Evolutionary conservation across 2,797 vertebrate genomes (phyloP), one percentile per base, ranked within the genome.

Genomic region (Hylomyscus alleni): DNA sequence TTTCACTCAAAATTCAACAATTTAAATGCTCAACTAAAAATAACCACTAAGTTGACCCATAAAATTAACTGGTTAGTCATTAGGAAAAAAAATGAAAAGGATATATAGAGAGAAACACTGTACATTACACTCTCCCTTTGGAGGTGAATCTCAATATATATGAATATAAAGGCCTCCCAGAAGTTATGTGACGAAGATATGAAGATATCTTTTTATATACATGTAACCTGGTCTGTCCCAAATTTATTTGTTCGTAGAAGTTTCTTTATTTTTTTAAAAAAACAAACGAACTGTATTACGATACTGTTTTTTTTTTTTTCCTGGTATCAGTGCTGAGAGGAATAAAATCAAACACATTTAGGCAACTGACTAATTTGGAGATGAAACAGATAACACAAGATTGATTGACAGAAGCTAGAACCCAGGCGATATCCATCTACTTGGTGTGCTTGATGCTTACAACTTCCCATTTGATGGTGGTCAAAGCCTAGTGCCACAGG

Each of bases 21-120:
- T 77, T 95, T 84, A 73, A 93, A 89, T 77, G 78, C n/a, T 77
- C 24, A 73, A 65, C 47, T 77, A 15, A 47, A 90, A 86, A 78
- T n/a, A 54, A 8, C 1, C 34, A 65, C 26, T 24, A 93, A 72
- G 7, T 15, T 58, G 77, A 58, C 47, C 50, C 47, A 73, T 56
- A 52, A 56, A 90, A 73, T n/a, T 67, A 89, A 31, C 20, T 72
- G 1, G 84, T 40, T 37, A 72, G 31, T 72, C 19, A 5, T 67
- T 34, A n/a, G 0, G 3, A 3, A 37, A 37, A n/a, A 31, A 31
- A 67, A 69, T 69, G 37, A n/a, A 50, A 26, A 37, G 9, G 22
- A 6, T 34, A 65, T 29, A 62, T 15, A 31, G 34, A 91, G 52
- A 69, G 84, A 50, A 72, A 50, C 3, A 22, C 40, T 10, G 22